Conservation (phyloP, 1,140 invertebrate genomes). For the Oryctes rhinoceros region DNA sequence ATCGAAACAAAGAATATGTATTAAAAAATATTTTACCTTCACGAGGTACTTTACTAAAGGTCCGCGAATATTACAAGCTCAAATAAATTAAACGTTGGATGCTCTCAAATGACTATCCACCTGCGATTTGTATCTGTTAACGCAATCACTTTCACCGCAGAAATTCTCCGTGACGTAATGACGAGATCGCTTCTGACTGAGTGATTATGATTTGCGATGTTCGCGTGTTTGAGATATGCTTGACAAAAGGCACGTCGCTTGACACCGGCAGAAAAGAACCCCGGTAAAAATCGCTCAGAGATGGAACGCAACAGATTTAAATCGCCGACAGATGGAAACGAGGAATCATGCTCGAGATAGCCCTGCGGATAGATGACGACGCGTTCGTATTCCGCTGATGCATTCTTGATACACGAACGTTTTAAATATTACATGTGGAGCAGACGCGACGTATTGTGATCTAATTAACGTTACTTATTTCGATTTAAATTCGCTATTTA, state of each 20-base stretch:
- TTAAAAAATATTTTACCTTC: too few species aligned
- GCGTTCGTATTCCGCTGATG: background rate
- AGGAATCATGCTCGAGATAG: background rate
- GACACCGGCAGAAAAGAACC: background rate
- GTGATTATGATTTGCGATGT: slow-evolving; percentile 36
- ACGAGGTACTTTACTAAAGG: too few species aligned
- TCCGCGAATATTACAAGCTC: background rate
- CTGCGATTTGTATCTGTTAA: slow-evolving; percentile 27
- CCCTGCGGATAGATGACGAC: background rate
- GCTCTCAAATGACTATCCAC: background rate
- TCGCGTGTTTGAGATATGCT: slow-evolving; percentile 12
- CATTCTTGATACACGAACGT: background rate
- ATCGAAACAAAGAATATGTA: background rate
- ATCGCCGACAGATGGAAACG: background rate
- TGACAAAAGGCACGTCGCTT: background rate
- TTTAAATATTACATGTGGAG: background rate
- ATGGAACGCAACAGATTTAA: background rate
- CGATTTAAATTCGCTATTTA: too few species aligned
- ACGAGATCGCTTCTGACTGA: background rate
- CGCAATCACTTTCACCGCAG: slow-evolving; percentile 2
- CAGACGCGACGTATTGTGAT: background rate
- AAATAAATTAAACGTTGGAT: background rate
- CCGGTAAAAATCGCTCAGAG: background rate
- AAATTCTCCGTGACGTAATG: background rate
- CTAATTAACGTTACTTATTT: too few species aligned